Evolutionary conservation across 1,140 invertebrate species (phyloP).

Genomic region (Aphaenogaster ashmeadi): DNA sequence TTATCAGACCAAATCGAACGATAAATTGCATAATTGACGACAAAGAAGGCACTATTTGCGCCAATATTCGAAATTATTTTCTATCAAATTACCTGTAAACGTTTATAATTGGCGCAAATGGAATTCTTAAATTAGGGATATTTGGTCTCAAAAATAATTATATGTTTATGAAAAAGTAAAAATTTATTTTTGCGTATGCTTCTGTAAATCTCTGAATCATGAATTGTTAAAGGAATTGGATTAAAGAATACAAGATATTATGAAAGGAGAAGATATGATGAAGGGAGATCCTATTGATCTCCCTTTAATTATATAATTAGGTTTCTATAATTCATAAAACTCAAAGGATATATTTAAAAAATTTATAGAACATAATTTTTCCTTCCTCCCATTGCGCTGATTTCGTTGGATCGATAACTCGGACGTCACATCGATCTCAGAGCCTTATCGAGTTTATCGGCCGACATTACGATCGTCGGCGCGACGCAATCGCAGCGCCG

Average conservation of each 20-base stretch:
- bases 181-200: neutral
- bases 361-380: neutral
- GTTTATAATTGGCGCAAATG: neutral
- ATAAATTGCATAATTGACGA: constrained; percentile 2
- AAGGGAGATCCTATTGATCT: neutral
- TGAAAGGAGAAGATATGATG: neutral
- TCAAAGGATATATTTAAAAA: neutral
- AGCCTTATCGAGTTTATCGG: constrained; percentile 51
- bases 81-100: neutral
- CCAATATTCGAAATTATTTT: constrained; percentile 9
- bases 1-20: constrained; percentile 24
- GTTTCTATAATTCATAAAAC: neutral
- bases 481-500: constrained; percentile 68
- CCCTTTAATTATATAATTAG: neutral
- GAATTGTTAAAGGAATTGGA: neutral
- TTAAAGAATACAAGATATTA: neutral
- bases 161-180: neutral
- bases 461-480: constrained; percentile 32
- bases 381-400: neutral
- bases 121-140: neutral
- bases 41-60: neutral
- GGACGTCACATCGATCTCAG: constrained; percentile 53
- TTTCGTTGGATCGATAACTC: neutral
- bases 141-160: neutral
- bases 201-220: neutral